Percentiles rank a stretch among this genome's conserved stretches.
phyloP scores from a whole-genome alignment of 2,888 invertebrate genomes.

The Tenthredo notha region DNA sequence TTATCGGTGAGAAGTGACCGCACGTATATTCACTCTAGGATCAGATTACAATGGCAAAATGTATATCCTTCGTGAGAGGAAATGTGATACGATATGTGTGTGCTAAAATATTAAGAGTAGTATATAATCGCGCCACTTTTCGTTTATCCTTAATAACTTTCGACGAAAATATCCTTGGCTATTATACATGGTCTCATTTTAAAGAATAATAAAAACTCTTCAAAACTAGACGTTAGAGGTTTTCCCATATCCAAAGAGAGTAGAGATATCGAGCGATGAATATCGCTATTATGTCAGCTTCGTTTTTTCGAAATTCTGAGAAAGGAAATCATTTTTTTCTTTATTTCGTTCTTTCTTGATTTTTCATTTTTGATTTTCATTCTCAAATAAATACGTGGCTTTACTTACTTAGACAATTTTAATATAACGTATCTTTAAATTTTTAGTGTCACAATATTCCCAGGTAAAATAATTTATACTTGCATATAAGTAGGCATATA shows the following conservation, averaged over 20 bases:
- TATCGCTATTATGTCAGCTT: not conserved
- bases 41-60: conserved; percentile 14
- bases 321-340: not conserved
- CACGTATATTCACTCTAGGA: not conserved
- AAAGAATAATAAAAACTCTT: not conserved
- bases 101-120: not conserved
- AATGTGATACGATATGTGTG: not conserved
- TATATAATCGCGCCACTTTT: not conserved
- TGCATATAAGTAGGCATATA: not conserved
- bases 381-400: not conserved
- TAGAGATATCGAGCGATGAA: not conserved
- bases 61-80: not conserved
- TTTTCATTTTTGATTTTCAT: not conserved
- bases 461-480: not conserved
- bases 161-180: not conserved
- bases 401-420: not conserved
- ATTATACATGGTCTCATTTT: not conserved
- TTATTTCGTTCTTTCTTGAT: not conserved
- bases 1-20: not conserved
- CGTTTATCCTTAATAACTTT: not conserved
- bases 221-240: not conserved
- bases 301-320: not conserved
- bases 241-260: not conserved
- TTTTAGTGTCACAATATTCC: not conserved
- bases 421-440: not conserved